Percentiles rank a stretch among this genome's conserved stretches.
Evolutionary conservation across 2,113 vertebrate genomes (phyloP).

Genomic region (Lagopus leucura): DNA sequence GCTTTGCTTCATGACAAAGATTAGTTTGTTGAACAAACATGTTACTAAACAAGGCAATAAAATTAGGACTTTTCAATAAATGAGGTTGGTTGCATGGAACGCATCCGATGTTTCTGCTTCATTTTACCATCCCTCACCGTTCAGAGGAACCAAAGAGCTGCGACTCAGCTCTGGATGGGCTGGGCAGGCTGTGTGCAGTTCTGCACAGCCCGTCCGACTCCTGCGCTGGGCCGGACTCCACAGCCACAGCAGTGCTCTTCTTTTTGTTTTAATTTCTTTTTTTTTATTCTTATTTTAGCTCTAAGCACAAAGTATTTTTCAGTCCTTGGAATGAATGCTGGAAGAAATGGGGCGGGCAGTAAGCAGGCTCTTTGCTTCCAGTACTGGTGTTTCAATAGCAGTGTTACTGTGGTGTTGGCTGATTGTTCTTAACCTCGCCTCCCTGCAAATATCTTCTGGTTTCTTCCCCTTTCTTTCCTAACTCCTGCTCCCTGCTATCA

Average conservation of each 20-base stretch:
- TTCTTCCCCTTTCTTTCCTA: background rate
- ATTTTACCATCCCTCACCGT: constrained; percentile 58
- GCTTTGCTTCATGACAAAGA: constrained; percentile 84
- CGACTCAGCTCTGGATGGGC: no score
- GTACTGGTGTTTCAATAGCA: accelerated
- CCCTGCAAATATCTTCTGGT: background rate
- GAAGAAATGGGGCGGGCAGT: accelerated
- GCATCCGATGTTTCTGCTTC: constrained; percentile 75
- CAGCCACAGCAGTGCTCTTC: background rate
- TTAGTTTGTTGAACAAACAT: constrained; percentile 83
- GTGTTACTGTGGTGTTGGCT: background rate
- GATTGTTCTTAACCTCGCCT: background rate
- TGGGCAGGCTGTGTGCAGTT: background rate
- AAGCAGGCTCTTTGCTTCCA: background rate
- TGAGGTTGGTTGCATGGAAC: constrained; percentile 79
- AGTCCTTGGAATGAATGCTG: background rate
- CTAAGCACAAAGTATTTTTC: background rate
- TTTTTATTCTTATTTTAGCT: background rate
- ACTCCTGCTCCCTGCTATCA: accelerated
- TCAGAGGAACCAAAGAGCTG: constrained; percentile 22
- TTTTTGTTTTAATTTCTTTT: accelerated
- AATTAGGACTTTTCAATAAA: constrained; percentile 83
- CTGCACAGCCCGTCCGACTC: background rate
- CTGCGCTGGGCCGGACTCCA: background rate
- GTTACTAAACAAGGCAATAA: constrained; percentile 83